Percentiles rank a stretch among this genome's conserved stretches.
Conservation (phyloP, 2,113 vertebrate species). For the Phasianus colchicus region DNA sequence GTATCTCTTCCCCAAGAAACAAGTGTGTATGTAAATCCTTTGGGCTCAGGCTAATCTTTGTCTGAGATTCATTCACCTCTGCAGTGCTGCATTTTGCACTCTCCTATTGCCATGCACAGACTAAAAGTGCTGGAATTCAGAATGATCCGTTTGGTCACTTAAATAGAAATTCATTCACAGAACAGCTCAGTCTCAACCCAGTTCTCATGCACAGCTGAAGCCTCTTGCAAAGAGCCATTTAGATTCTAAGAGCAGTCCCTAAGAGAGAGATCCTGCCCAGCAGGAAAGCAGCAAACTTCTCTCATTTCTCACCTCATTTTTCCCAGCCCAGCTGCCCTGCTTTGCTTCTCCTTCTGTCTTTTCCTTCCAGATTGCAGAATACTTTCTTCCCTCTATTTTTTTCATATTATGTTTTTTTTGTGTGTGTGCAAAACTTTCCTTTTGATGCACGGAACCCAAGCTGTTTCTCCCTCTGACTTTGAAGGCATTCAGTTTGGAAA, state of each 20-base stretch:
- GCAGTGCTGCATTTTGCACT: rapidly evolving
- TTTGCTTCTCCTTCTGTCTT: neutral
- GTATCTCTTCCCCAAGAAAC: neutral
- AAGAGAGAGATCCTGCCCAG: neutral
- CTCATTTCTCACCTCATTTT: neutral
- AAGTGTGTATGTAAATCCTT: neutral
- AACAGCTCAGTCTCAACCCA: neutral
- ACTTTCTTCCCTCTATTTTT: neutral
- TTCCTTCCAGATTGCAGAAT: neutral
- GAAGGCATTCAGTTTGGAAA: neutral
- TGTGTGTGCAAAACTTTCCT: neutral
- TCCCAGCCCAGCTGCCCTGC: neutral
- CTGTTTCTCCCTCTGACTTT: neutral
- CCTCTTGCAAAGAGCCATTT: neutral
- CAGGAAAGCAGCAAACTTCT: neutral
- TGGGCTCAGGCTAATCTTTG: neutral
- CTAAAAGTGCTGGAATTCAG: neutral
- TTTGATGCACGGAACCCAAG: rapidly evolving
- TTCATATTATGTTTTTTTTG: neutral
- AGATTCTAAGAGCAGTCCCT: neutral
- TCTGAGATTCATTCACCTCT: neutral
- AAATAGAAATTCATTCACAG: neutral
- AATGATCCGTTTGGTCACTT: neutral
- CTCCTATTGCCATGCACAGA: neutral
- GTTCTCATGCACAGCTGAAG: neutral